Evolutionary conservation across 2,888 invertebrate species (phyloP), one percentile per base, ranked within the genome.

Genomic region (Criorhina ranunculi): DNA sequence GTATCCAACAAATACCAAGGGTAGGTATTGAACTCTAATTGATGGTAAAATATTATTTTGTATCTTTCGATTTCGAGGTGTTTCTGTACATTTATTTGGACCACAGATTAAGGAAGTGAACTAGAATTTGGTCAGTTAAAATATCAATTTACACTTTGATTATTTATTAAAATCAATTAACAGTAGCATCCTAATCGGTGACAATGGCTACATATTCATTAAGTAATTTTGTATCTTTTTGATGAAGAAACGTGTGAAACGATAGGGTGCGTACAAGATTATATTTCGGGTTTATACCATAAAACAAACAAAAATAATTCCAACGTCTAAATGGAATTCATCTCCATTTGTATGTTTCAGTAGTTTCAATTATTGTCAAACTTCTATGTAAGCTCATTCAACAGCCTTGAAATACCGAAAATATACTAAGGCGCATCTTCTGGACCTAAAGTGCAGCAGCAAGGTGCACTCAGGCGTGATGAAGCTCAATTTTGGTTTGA

Each of bases 1-100:
- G 2, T 42, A 59, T 59, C 37, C 19, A 29, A n/a, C 24, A 24
- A n/a, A 12, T 35, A 59, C 40, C 40, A 4, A 5, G 24, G 59
- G 42, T 24, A 59, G 12, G 42, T 59, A 19, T 40, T 59, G 59
- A 59, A 59, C 59, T 29, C 17, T 9, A 2, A 35, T 35, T 42
- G 42, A 42, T 15, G 42, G 15, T 12, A 1, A 7, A 12, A 42
- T 42, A 42, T 12, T 42, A 9, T 9, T 2, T 9, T 8, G 1
- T 9, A 12, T 42, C 15, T 42, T 15, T 42, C 42, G n/a, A n/a
- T 42, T 15, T 42, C 6, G 6, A 6, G 15, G 42, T 42, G 6
- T 12, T 5, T 42, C 6, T 15, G 1, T 15, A 15, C 42, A 15
- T 15, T 2, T 2, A 7, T 15, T 15, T 42, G 7, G 8, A 42